Base-by-base conservation (phyloP, 2,888 invertebrate genomes). In the Leptinotarsa haldemani region DNA sequence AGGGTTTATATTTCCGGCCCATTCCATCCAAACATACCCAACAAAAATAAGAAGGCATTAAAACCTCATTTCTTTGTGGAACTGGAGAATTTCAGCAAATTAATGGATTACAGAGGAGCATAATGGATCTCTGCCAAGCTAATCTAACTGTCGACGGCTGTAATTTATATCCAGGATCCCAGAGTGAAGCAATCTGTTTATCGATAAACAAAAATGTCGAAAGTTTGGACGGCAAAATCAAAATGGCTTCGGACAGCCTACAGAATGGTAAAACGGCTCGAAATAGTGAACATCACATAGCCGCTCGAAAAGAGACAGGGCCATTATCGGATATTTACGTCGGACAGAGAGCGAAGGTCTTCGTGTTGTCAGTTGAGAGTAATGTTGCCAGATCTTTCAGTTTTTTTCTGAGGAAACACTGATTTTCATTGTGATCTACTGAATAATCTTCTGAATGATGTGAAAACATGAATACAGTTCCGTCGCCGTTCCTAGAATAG, bases 181-280 rank as follows among this genome's bases (percentile, higher is more conserved):
- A 22, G 22, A 56, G 56, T 16, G 61, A 40, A 25, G 40, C 15
- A 7, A 7, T n/a, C 30, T 40, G 30, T 25, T 61, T 61, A 40
- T 30, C 16, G 74, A 77, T 71, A 78, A 79, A 77, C 71, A 75
- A 79, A 77, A 76, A 77, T 71, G 65, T 72, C 61, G 61, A 61
- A 52, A 70, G 56, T 70, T 63, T 63, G 75, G 76, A 74, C 80
- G 78, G 81, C 83, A 83, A 82, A 83, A 83, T 83, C 85, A 86
- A 86, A 84, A 86, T 86, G 86, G 86, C 86, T 84, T 85, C 85
- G 83, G 78, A 65, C 78, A 77, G 80, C 80, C 79, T 78, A 82
- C 79, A 66, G 68, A 72, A 71, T 67, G 56, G 70, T 65, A 68
- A 69, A 70, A 67, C 71, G 71, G 71, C 68, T 69, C 67, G 65